Base-by-base conservation (phyloP, 2,113 vertebrate species). In the Calypte anna region DNA sequence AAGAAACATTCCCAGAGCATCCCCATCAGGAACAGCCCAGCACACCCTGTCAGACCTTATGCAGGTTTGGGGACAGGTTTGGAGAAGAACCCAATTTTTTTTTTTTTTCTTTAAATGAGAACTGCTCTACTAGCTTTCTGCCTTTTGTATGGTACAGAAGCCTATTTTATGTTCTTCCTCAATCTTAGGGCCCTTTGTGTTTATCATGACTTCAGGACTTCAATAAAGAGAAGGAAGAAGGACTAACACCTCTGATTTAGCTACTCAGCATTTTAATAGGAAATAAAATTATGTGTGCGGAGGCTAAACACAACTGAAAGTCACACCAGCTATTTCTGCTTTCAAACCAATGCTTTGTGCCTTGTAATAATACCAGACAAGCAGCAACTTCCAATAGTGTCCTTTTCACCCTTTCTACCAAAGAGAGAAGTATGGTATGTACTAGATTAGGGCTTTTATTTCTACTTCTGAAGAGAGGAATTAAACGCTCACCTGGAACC, bases 291-390 rank as follows among this genome's bases (percentile, higher is more conserved):
- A 90, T 78, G 33, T 20, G 55, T 1, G 1, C 27, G 55, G 66
- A 91, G 30, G 38, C 48, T 82, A 90, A 92, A 61, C 5, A 22
- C 62, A 76, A 90, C 3, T 58, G 78, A 81, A 92, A 91, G 46
- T 7, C 57, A 64, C 48, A 61, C 46, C 70, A 93, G 70, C 81
- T 48, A n/a, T 83, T 94, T 95, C 81, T 95, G 57, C 92, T 96
- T 96, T 84, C 67, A 96, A 88, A 88, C 48, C 80, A 82, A 59
- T 17, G 58, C 30, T 95, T 93, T 92, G 51, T 57, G 72, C 62
- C 79, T 91, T 92, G 72, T 16, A 72, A 82, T 8, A n/a, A 62
- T 4, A 67, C 51, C 91, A 91, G 59, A 44, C 58, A 91, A 91
- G 77, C 50, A 89, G 58, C 0, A 0, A 51, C 86, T 93, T 90